Evolutionary conservation across 2,113 vertebrate genomes (phyloP).

Genomic region (Sapayoa aenigma): DNA sequence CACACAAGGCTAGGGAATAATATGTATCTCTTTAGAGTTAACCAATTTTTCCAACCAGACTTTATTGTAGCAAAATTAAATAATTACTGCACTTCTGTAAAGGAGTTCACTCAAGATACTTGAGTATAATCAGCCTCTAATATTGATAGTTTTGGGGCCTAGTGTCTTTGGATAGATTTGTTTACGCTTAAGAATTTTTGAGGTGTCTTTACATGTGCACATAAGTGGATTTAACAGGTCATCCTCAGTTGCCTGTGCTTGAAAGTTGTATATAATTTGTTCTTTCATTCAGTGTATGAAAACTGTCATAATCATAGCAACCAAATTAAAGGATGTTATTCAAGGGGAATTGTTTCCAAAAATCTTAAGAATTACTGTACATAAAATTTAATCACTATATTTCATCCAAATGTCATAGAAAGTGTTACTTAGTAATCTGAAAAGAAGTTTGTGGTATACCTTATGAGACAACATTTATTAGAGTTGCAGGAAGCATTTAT

Average conservation of each 20-base stretch:
- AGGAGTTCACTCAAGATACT: conserved; percentile 5
- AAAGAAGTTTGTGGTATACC: background rate
- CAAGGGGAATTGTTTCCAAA: background rate
- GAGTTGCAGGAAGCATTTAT: background rate
- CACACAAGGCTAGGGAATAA: background rate
- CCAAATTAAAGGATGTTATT: background rate
- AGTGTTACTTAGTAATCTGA: background rate
- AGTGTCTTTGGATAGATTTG: background rate
- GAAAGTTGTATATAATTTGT: background rate
- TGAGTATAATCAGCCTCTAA: background rate
- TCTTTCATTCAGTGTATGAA: background rate
- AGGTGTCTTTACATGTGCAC: background rate
- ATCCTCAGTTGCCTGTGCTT: background rate
- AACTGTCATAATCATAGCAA: background rate
- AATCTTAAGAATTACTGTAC: background rate
- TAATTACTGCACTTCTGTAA: conserved; percentile 15
- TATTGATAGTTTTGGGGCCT: background rate
- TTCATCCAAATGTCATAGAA: background rate
- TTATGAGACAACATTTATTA: background rate
- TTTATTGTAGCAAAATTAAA: conserved; percentile 15
- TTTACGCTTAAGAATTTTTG: background rate
- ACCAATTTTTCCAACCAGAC: background rate
- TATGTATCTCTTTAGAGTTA: background rate
- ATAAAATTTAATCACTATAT: background rate
- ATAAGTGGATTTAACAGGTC: background rate